phyloP scores from a whole-genome alignment of 1,140 invertebrate species.

The Platyura marginata region DNA sequence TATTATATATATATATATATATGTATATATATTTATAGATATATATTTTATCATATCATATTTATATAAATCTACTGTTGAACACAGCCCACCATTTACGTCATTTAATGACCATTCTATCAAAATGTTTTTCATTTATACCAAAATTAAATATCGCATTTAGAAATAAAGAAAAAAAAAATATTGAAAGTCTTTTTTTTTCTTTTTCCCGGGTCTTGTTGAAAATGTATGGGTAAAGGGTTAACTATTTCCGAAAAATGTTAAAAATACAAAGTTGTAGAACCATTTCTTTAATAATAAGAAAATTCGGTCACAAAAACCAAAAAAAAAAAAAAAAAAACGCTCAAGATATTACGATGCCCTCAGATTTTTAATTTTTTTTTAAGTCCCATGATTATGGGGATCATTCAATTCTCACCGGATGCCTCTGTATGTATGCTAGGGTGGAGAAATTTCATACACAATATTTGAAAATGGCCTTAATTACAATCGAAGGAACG shows the following conservation, averaged over 20 bases:
- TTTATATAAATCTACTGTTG: slow-evolving; percentile 5
- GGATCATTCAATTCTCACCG: too few species aligned
- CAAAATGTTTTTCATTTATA: too few species aligned
- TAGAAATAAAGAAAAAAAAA: neutral
- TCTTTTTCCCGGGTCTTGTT: neutral
- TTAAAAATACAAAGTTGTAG: neutral
- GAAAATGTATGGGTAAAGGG: neutral
- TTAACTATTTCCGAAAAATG: neutral
- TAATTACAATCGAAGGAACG: too few species aligned
- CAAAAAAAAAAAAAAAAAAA: too few species aligned
- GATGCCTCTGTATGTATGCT: too few species aligned
- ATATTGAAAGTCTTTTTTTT: neutral
- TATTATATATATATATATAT: slow-evolving; percentile 2
- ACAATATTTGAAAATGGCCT: too few species aligned
- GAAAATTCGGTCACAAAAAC: too few species aligned
- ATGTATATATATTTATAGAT: neutral
- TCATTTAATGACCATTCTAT: slow-evolving; percentile 4
- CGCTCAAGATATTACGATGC: too few species aligned
- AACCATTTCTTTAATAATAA: neutral
- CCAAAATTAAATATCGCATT: neutral
- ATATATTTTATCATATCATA: slow-evolving; percentile 1
- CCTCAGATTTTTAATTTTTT: too few species aligned
- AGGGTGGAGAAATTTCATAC: too few species aligned
- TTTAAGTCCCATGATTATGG: too few species aligned
- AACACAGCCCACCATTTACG: slow-evolving; percentile 5